Evolutionary conservation across 2,888 invertebrate species (phyloP).

Genomic region (Rotaria magnacalcarata): DNA sequence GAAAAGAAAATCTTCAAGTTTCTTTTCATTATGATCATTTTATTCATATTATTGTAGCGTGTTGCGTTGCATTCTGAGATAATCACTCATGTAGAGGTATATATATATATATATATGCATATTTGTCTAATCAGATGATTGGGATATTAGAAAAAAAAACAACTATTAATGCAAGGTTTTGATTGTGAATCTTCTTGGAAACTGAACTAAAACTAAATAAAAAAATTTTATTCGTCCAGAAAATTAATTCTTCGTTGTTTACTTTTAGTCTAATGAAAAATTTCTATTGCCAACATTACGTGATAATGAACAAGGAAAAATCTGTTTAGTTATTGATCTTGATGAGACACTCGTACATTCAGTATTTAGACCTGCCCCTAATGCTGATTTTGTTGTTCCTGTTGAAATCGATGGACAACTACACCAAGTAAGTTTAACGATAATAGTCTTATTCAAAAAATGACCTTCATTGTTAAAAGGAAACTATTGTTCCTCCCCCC

Average conservation of each 20-base stretch:
- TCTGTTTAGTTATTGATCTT: slow-evolving; percentile 98
- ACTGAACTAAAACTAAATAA: too few relatives aligned
- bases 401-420: slow-evolving; percentile 98
- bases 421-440: slow-evolving; percentile 68
- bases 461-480: too few relatives aligned
- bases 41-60: neutral
- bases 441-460: too few relatives aligned
- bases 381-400: slow-evolving; percentile 98
- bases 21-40: neutral
- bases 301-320: slow-evolving; percentile 88
- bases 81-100: neutral
- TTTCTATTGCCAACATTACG: slow-evolving; percentile 76
- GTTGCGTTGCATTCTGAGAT: neutral
- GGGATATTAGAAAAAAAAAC: too few relatives aligned
- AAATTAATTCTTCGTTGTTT: too few relatives aligned
- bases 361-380: slow-evolving; percentile 98
- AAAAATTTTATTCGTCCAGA: too few relatives aligned
- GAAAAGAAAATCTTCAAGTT: neutral
- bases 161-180: too few relatives aligned
- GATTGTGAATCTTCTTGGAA: too few relatives aligned
- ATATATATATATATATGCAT: too few relatives aligned
- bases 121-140: too few relatives aligned
- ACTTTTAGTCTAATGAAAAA: neutral
- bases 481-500: too few relatives aligned
- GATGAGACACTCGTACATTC: slow-evolving; percentile 99